Conservation (phyloP, 2,888 invertebrate species). For the Auanema sp. region DNA sequence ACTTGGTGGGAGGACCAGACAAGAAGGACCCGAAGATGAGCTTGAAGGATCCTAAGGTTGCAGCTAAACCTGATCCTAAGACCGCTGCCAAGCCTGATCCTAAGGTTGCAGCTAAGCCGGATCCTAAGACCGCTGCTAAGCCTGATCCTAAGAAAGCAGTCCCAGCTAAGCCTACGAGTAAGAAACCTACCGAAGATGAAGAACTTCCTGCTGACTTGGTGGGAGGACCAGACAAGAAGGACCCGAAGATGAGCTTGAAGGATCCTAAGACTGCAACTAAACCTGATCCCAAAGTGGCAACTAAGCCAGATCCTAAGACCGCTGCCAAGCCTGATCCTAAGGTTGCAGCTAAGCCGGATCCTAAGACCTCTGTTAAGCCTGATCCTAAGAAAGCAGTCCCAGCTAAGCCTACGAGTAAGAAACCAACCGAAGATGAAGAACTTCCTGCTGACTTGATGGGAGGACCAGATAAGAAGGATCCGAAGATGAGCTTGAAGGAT, state of each 20-base stretch:
- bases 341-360: neutral
- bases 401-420: neutral
- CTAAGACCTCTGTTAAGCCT: neutral
- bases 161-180: neutral
- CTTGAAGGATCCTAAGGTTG: neutral
- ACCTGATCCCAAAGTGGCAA: too few species aligned
- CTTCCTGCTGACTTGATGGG: slow-evolving; percentile 20
- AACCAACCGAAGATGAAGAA: slow-evolving; percentile 24
- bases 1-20: slow-evolving; percentile 21
- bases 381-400: neutral
- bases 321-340: neutral
- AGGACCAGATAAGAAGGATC: slow-evolving; percentile 16
- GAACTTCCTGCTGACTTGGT: slow-evolving; percentile 23
- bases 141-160: slow-evolving; percentile 28
- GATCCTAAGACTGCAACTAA: slow-evolving; percentile 6
- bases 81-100: slow-evolving; percentile 6
- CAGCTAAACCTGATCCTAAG: slow-evolving; percentile 9
- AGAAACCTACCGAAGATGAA: slow-evolving; percentile 22
- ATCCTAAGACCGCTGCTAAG: slow-evolving; percentile 3
- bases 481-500: neutral
- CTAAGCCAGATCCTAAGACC: neutral
- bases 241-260: neutral
- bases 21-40: neutral
- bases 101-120: slow-evolving; percentile 2
- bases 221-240: slow-evolving; percentile 16